Percentiles rank a stretch among this genome's conserved stretches.
phyloP scores from a whole-genome alignment of 2,888 invertebrate genomes.

The Augiades crinisus region DNA sequence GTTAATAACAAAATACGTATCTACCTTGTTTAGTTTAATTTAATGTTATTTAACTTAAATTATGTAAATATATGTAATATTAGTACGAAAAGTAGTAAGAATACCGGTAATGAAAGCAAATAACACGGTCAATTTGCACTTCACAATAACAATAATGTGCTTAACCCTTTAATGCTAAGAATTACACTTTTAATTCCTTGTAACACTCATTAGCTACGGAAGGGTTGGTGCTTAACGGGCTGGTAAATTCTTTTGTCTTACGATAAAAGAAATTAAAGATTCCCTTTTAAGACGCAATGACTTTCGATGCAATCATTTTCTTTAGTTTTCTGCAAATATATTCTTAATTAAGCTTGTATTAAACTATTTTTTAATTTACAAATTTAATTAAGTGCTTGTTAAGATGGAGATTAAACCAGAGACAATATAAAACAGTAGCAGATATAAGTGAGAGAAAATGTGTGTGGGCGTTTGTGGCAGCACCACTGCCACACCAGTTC shows the following conservation, averaged over 20 bases:
- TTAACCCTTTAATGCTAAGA: conserved; percentile 55
- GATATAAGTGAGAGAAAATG: too few species aligned
- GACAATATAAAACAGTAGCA: too few species aligned
- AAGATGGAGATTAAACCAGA: too few species aligned
- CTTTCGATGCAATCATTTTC: not conserved
- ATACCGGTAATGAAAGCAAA: conserved; percentile 32
- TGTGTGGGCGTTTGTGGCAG: too few species aligned
- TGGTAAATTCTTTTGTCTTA: conserved; percentile 48
- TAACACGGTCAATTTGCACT: conserved; percentile 60
- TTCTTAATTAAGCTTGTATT: too few species aligned
- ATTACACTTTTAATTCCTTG: conserved; percentile 64
- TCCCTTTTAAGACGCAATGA: conserved; percentile 19
- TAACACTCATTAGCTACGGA: conserved; percentile 63
- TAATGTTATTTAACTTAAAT: not conserved
- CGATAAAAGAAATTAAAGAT: conserved; percentile 31
- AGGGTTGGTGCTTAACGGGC: conserved; percentile 64
- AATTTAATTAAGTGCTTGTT: too few species aligned
- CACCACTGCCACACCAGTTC: too few species aligned
- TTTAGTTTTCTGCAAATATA: not conserved
- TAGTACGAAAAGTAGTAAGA: too few species aligned
- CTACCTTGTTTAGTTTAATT: not conserved
- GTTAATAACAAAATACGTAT: too few species aligned
- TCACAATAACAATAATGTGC: conserved; percentile 56
- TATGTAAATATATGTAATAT: too few species aligned
- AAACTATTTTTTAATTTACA: too few species aligned